These are phyloP conservation scores for Euglossa dilemma DNA, from an alignment of 1,140 invertebrate species.

Conservation along the genomic window DNA sequence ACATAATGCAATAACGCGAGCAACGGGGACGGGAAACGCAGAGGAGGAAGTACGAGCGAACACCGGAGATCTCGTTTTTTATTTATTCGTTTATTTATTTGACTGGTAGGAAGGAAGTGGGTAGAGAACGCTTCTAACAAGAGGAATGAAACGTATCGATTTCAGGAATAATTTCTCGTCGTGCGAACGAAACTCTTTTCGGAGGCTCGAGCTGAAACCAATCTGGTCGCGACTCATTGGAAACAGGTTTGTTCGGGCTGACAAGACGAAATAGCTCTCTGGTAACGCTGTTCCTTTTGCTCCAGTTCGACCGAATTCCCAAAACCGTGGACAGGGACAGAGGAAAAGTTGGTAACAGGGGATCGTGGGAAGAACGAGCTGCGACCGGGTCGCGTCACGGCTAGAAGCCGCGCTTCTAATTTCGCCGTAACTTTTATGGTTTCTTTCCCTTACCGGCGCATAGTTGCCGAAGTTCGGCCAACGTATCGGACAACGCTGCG, in stretches of 20 bases:
- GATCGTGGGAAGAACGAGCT: constrained; percentile 44
- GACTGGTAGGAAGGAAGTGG: no score
- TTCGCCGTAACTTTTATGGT: constrained; percentile 63
- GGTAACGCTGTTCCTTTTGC: constrained; percentile 46
- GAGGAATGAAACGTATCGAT: no score
- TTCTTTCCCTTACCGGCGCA: constrained; percentile 33
- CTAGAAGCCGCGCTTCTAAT: constrained; percentile 53
- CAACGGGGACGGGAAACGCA: no score
- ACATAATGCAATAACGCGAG: constrained; percentile 14
- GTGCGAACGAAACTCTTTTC: no score
- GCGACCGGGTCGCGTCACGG: constrained; percentile 21
- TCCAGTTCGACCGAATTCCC: constrained; percentile 62
- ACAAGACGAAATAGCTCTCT: constrained; percentile 5
- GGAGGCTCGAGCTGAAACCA: no score
- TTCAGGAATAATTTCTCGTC: no score
- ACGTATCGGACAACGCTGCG: constrained; percentile 36
- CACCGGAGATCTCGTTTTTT: no score
- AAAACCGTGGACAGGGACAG: constrained; percentile 43
- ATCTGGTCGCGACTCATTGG: background rate
- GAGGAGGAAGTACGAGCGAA: background rate
- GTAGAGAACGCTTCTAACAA: no score
- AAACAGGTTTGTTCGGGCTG: background rate
- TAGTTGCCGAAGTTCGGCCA: constrained; percentile 54
- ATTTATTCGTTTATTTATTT: no score
- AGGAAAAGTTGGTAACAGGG: constrained; percentile 48